Evolutionary conservation across 2,888 invertebrate genomes (phyloP).

Genomic region (Volucella bombylans): DNA sequence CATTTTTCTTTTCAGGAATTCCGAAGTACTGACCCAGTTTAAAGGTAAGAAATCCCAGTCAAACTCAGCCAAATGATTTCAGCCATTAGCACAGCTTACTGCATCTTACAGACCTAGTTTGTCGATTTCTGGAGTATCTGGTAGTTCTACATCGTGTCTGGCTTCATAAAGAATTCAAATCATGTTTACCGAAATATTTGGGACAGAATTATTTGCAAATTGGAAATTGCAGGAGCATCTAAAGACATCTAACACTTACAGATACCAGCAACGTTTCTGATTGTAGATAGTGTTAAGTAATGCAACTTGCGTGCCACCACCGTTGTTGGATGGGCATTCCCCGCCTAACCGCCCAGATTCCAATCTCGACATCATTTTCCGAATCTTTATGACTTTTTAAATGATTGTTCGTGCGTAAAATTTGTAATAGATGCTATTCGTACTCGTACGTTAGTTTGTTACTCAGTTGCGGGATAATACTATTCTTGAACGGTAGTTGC

Average conservation of each 20-base stretch:
- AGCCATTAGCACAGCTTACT: background rate
- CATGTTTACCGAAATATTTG: conserved; percentile 5
- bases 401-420: conserved; percentile 70
- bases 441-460: background rate
- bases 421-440: conserved; percentile 40
- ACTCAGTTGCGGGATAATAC: no score
- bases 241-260: no score
- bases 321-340: background rate
- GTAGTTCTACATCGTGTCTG: no score
- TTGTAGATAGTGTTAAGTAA: no score
- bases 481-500: conserved; percentile 26
- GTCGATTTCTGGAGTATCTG: no score
- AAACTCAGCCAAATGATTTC: background rate
- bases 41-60: conserved; percentile 44
- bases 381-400: conserved; percentile 65
- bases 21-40: conserved; percentile 59
- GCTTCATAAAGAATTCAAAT: no score
- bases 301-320: no score
- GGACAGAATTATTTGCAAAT: background rate
- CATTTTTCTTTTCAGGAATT: conserved; percentile 65
- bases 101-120: conserved; percentile 7
- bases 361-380: conserved; percentile 43
- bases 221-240: background rate
- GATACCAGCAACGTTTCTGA: no score
- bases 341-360: background rate